These are phyloP conservation scores for Nettapus auritus DNA, from an alignment of 2,113 vertebrate genomes.

Conservation along the genomic window DNA sequence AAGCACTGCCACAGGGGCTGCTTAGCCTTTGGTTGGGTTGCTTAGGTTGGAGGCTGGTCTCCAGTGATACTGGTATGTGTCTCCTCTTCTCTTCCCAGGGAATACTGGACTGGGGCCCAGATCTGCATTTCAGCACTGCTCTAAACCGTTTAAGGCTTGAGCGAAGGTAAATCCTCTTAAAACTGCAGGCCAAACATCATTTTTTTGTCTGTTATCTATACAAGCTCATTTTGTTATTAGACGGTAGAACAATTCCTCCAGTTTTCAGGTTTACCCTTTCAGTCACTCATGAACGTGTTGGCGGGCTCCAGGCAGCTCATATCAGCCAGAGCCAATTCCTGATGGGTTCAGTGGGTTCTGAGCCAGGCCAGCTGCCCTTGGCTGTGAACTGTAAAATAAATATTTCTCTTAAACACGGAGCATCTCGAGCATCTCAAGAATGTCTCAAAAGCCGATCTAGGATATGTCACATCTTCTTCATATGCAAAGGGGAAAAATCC, in stretches of 20 bases:
- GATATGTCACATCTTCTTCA: conserved; percentile 53
- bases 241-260: neutral
- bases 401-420: neutral
- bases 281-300: neutral
- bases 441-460: conserved; percentile 8
- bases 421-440: conserved; percentile 57
- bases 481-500: conserved; percentile 44
- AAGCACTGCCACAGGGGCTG: neutral
- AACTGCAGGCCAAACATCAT: neutral
- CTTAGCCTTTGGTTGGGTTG: neutral
- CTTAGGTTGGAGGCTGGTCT: neutral
- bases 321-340: neutral
- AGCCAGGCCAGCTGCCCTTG: conserved; percentile 66
- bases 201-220: neutral
- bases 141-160: neutral
- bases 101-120: neutral
- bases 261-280: conserved; percentile 12
- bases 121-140: neutral
- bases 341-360: neutral
- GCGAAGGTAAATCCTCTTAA: neutral
- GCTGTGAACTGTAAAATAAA: conserved; percentile 58
- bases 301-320: neutral
- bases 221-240: neutral
- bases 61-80: rapidly evolving
- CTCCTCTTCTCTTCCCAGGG: neutral